phyloP scores from a whole-genome alignment of 1,140 invertebrate genomes.

The Helicorthomorpha holstii region DNA sequence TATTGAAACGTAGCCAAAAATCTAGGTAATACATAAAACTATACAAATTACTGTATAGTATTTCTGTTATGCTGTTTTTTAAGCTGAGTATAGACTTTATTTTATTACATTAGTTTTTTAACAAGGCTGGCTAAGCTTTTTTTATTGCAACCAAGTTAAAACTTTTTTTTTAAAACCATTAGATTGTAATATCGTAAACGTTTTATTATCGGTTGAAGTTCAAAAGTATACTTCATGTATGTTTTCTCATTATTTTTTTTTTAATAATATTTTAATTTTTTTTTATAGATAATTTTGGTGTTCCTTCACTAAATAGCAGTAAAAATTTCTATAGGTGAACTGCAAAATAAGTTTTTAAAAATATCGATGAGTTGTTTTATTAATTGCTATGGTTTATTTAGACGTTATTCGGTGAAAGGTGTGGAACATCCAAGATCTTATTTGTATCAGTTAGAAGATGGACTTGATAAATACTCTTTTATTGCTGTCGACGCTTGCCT shows the following conservation, averaged over 20 bases:
- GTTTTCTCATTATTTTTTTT: too few relatives aligned
- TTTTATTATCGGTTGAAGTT: too few relatives aligned
- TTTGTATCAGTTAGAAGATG: conserved; percentile 39
- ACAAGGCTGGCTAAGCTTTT: too few relatives aligned
- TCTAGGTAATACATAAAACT: too few relatives aligned
- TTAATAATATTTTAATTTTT: conserved; percentile 9
- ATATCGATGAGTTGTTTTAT: conserved; percentile 1
- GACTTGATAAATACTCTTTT: conserved; percentile 48
- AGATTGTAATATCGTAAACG: too few relatives aligned
- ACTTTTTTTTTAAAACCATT: too few relatives aligned
- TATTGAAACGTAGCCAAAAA: not conserved
- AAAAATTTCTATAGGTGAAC: conserved; percentile 49
- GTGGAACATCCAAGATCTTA: conserved; percentile 51
- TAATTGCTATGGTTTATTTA: conserved; percentile 15
- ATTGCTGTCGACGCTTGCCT: conserved; percentile 75
- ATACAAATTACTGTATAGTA: too few relatives aligned
- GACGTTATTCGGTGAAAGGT: conserved; percentile 66
- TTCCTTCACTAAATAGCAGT: conserved; percentile 42
- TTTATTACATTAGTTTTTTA: too few relatives aligned
- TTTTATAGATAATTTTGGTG: conserved; percentile 76
- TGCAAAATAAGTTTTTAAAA: conserved; percentile 1
- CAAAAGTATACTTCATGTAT: too few relatives aligned
- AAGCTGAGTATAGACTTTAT: too few relatives aligned
- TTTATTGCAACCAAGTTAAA: too few relatives aligned
- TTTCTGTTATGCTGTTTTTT: too few relatives aligned